Conservation (phyloP, 2,797 vertebrate species). For the Neosilurus hyrtlii region DNA sequence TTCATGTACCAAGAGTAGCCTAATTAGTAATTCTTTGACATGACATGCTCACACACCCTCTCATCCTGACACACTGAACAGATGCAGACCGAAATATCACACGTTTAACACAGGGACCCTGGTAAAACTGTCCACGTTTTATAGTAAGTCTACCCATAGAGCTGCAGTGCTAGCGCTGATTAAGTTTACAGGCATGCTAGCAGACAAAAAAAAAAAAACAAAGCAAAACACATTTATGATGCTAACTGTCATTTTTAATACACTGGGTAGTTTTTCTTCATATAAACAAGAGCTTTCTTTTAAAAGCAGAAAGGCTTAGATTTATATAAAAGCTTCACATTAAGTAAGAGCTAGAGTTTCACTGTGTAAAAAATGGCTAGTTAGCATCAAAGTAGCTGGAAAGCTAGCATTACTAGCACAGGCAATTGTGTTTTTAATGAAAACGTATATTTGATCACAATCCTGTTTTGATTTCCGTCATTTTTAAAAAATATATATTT, state of each 20-base stretch:
- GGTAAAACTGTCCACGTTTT: neutral
- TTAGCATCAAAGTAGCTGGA: neutral
- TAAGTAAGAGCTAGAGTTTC: neutral
- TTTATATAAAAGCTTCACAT: no score
- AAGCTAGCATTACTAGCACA: neutral
- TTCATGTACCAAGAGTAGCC: neutral
- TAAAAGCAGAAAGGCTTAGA: neutral
- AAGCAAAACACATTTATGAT: neutral
- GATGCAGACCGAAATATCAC: neutral
- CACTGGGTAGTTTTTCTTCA: neutral
- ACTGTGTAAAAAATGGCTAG: neutral
- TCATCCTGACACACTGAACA: constrained; percentile 11
- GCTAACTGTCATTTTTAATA: neutral
- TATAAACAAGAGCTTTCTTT: neutral
- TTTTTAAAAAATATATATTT: no score
- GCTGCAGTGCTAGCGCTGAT: neutral
- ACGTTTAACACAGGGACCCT: neutral
- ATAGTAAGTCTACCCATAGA: neutral
- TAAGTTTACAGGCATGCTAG: neutral
- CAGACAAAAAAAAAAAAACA: neutral
- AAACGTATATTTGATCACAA: neutral
- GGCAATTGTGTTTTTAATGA: neutral
- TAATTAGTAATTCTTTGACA: constrained; percentile 23
- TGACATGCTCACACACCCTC: constrained; percentile 3
- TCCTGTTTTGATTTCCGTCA: neutral